Percentiles rank a stretch among this genome's conserved stretches.
phyloP scores from a whole-genome alignment of 2,113 vertebrate genomes.

The Sus scrofa region DNA sequence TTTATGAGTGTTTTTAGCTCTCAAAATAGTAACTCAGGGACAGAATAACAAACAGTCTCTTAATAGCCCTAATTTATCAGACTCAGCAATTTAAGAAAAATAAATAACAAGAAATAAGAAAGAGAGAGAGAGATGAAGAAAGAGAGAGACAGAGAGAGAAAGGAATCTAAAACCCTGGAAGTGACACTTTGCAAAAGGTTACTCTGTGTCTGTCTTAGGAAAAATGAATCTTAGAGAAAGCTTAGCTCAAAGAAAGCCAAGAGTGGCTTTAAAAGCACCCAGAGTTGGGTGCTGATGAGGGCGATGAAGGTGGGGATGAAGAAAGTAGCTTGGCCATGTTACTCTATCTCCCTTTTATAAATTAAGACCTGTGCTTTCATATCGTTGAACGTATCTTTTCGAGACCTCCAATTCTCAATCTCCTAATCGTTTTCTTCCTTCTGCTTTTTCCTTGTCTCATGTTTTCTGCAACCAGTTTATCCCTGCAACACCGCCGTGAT shows the following conservation, averaged over 20 bases:
- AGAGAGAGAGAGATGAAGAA: background rate
- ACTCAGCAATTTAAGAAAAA: conserved; percentile 72
- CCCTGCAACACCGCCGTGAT: background rate
- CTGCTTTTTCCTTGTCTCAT: background rate
- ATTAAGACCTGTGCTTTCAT: background rate
- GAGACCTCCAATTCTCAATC: background rate
- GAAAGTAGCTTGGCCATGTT: background rate
- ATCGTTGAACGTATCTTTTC: background rate
- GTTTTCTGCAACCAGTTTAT: background rate
- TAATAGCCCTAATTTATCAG: conserved; percentile 78
- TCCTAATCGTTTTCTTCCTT: background rate
- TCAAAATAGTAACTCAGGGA: conserved; percentile 75
- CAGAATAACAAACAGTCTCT: conserved; percentile 74
- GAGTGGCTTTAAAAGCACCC: background rate
- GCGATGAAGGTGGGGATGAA: background rate
- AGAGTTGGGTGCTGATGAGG: background rate
- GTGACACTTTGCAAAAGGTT: background rate
- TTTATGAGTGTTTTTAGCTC: conserved; percentile 79
- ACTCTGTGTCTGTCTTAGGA: background rate
- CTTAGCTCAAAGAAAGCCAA: background rate
- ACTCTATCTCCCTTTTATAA: background rate
- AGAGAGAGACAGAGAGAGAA: background rate
- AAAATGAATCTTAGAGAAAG: background rate
- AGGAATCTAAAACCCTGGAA: background rate
- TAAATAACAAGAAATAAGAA: conserved; percentile 57